Evolutionary conservation across 1,140 invertebrate species (phyloP).

Genomic region (Ceratina calcarata): DNA sequence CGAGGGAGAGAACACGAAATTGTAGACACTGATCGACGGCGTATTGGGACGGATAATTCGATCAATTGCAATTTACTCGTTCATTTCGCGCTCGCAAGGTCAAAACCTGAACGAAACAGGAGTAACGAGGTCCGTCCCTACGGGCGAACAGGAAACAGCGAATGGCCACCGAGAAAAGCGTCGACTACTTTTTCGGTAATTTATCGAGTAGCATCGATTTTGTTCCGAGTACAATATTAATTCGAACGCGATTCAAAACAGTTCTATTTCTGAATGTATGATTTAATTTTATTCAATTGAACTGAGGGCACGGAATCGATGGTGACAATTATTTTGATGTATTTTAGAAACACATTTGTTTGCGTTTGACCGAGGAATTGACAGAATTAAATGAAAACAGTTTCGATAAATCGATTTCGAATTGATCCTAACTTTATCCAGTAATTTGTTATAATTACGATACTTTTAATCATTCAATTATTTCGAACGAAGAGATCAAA

Average conservation of each 20-base stretch:
- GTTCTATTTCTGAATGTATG: background rate
- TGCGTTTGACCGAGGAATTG: too few relatives aligned
- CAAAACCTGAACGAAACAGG: background rate
- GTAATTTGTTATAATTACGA: too few relatives aligned
- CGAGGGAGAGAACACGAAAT: background rate
- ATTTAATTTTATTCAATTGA: too few relatives aligned
- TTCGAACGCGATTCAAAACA: background rate
- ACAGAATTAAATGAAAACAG: too few relatives aligned
- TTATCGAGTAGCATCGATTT: background rate
- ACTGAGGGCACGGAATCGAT: too few relatives aligned
- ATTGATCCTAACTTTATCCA: too few relatives aligned
- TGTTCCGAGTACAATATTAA: background rate
- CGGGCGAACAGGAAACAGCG: background rate
- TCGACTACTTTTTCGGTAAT: background rate
- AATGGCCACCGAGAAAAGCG: background rate
- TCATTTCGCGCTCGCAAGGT: conserved; percentile 1
- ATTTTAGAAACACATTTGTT: too few relatives aligned
- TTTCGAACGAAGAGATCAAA: too few relatives aligned
- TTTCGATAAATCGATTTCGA: too few relatives aligned
- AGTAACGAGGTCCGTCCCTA: background rate
- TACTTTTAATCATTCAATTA: too few relatives aligned
- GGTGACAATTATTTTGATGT: too few relatives aligned
- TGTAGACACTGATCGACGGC: background rate
- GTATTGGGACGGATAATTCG: conserved; percentile 15
- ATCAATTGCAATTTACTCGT: conserved; percentile 36